Evolutionary conservation across 2,888 invertebrate species (phyloP).

Genomic region (Fragum sueziense): DNA sequence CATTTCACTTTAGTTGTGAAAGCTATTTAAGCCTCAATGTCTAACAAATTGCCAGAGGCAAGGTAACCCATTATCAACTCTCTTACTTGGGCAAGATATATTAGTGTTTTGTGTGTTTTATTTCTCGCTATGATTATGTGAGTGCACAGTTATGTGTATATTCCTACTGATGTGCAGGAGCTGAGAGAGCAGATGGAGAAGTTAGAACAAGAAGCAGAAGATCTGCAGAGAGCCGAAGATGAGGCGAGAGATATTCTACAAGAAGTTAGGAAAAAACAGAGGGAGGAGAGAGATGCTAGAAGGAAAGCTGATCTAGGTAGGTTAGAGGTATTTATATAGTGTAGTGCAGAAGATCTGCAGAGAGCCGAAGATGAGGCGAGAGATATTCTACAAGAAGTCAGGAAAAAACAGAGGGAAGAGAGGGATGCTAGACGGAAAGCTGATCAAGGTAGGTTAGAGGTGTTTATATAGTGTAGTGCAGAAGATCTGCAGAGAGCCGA

Average conservation of each 20-base stretch:
- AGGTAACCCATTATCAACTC: too few relatives aligned
- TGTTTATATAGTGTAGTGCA: slow-evolving; percentile 68
- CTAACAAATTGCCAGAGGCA: too few relatives aligned
- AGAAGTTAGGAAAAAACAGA: slow-evolving; percentile 65
- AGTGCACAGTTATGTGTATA: too few relatives aligned
- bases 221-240: slow-evolving; percentile 72
- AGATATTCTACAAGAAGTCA: slow-evolving; percentile 65
- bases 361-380: slow-evolving; percentile 75
- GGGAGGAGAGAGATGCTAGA: slow-evolving; percentile 73
- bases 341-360: too few relatives aligned
- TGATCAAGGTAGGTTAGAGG: slow-evolving; percentile 68
- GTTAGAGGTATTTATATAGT: too few relatives aligned
- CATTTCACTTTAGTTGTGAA: too few relatives aligned
- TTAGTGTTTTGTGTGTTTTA: too few relatives aligned
- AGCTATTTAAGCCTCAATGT: too few relatives aligned
- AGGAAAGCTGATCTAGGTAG: slow-evolving; percentile 70
- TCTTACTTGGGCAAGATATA: too few relatives aligned
- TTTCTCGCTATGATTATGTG: too few relatives aligned
- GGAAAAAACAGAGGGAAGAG: slow-evolving; percentile 71
- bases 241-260: slow-evolving; percentile 72
- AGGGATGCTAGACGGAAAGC: slow-evolving; percentile 70
- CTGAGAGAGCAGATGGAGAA: slow-evolving; percentile 70
- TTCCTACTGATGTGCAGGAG: slow-evolving; percentile 65
- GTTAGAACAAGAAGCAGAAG: slow-evolving; percentile 70
- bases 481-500: slow-evolving; percentile 69